Percentiles rank a stretch among this genome's conserved stretches.
phyloP scores from a whole-genome alignment of 2,797 vertebrate genomes.

The Prionace glauca region DNA sequence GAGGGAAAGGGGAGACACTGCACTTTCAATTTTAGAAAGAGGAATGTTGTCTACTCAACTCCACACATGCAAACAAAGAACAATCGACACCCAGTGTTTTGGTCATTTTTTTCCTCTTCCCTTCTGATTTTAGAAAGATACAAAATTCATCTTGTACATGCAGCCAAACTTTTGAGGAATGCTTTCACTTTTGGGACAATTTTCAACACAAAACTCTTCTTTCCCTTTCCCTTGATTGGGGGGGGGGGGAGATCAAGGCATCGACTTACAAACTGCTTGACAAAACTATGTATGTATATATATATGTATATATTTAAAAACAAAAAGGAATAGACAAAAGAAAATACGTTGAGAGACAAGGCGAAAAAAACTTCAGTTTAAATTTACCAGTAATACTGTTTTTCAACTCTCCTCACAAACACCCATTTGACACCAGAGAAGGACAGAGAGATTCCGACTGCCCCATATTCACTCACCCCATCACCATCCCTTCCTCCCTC shows the following conservation, averaged over 20 bases:
- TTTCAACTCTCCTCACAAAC: background rate
- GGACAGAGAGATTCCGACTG: background rate
- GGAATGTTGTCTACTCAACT: background rate
- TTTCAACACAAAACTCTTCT: background rate
- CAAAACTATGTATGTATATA: background rate
- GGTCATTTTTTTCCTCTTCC: background rate
- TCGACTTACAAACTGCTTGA: background rate
- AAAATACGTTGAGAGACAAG: background rate
- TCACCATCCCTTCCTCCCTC: too few species aligned
- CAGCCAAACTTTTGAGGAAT: background rate
- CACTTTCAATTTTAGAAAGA: background rate
- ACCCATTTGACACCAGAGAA: background rate
- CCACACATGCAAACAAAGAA: background rate
- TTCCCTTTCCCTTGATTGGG: background rate
- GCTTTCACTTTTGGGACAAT: background rate
- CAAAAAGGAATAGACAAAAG: background rate
- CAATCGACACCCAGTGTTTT: background rate
- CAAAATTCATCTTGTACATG: constrained; percentile 4
- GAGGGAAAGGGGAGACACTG: too few species aligned
- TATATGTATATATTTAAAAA: background rate
- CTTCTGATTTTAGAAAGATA: constrained; percentile 2
- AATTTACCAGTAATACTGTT: too few species aligned
- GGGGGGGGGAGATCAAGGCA: background rate
- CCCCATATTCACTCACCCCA: background rate
- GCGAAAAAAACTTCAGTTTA: background rate